phyloP scores from a whole-genome alignment of 2,888 invertebrate genomes.

The Pollenia griseotomentosa region DNA sequence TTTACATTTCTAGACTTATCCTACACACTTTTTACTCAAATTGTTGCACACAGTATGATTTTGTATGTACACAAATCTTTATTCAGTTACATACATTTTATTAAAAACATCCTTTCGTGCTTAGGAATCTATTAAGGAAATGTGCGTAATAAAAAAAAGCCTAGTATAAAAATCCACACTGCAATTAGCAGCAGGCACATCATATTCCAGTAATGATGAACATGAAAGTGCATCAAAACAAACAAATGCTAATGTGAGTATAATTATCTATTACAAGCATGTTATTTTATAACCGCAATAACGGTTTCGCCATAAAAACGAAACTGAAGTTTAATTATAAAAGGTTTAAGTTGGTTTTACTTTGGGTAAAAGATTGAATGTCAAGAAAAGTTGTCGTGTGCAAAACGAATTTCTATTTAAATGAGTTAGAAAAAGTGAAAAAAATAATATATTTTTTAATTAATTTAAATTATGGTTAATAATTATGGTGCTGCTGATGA shows the following conservation, averaged over 20 bases:
- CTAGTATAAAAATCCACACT: conserved; percentile 21
- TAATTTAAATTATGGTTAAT: neutral
- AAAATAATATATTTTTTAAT: neutral
- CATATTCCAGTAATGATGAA: neutral
- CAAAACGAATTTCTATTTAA: neutral
- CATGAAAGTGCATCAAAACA: conserved; percentile 21
- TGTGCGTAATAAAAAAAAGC: conserved; percentile 41
- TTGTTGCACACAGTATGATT: too few species aligned
- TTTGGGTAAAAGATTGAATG: neutral
- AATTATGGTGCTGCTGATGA: neutral
- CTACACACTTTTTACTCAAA: too few species aligned
- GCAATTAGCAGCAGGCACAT: conserved; percentile 30
- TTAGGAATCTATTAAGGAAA: conserved; percentile 60
- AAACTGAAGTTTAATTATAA: neutral
- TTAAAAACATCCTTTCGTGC: conserved; percentile 64
- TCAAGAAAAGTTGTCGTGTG: neutral
- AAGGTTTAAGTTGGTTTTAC: conserved; percentile 2
- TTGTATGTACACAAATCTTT: neutral
- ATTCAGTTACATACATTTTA: neutral
- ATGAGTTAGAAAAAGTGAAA: neutral
- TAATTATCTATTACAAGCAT: conserved; percentile 10
- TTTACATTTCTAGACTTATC: too few species aligned
- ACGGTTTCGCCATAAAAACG: conserved; percentile 43
- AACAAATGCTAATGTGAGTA: conserved; percentile 14
- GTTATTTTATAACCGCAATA: conserved; percentile 54